These are phyloP conservation scores for Globodera ellingtonae DNA, from an alignment of 1,140 invertebrate species.

Conservation along the genomic window DNA sequence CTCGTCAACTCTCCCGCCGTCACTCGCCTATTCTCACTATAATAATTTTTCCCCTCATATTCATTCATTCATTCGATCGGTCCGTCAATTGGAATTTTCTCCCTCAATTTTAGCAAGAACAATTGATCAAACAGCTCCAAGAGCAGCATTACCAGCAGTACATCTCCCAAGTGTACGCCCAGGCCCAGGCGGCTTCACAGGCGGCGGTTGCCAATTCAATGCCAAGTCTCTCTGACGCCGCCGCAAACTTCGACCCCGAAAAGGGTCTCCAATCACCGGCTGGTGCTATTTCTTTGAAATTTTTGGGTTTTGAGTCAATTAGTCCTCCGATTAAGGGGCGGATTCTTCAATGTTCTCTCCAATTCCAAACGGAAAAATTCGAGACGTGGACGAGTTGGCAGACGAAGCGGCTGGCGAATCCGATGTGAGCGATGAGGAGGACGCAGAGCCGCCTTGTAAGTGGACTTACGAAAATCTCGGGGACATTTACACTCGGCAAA, in stretches of 20 bases:
- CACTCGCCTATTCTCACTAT: not conserved
- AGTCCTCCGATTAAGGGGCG: not conserved
- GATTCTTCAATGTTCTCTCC: conserved; percentile 2
- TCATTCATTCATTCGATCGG: not conserved
- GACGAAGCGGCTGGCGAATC: conserved; percentile 26
- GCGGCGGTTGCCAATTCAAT: conserved; percentile 24
- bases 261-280: conserved; percentile 41
- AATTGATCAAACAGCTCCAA: conserved; percentile 53
- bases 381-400: conserved; percentile 36
- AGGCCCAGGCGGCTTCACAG: conserved; percentile 42
- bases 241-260: conserved; percentile 42
- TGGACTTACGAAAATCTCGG: conserved; percentile 4
- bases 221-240: conserved; percentile 9
- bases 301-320: conserved; percentile 26
- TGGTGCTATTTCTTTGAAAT: conserved; percentile 40
- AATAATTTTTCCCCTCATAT: conserved; percentile 6
- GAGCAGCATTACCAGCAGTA: conserved; percentile 56
- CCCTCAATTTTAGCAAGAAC: conserved; percentile 51
- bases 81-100: not conserved
- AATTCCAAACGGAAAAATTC: conserved; percentile 41
- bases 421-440: conserved; percentile 44
- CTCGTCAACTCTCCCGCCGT: not conserved
- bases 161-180: conserved; percentile 56
- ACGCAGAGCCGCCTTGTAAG: conserved; percentile 39
- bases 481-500: not conserved